These are phyloP conservation scores for Apotomis capreana DNA, from an alignment of 2,888 invertebrate genomes.

Conservation along the genomic window DNA sequence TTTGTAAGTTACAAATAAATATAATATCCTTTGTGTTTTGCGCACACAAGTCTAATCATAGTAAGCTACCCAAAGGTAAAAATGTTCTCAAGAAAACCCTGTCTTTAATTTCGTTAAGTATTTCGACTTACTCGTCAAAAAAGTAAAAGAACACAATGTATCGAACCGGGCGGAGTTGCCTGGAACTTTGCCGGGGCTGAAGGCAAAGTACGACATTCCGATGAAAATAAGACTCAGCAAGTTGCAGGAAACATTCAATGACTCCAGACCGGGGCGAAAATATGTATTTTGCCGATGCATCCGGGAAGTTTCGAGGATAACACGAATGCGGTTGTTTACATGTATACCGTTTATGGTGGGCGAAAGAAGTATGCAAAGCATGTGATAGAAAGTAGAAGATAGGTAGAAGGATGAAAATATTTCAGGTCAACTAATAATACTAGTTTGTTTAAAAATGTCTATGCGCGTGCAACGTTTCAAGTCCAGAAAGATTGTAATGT, in stretches of 20 bases:
- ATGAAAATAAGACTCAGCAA: slow-evolving; percentile 67
- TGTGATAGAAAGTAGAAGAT: not conserved
- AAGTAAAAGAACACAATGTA: slow-evolving; percentile 31
- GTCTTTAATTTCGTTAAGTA: slow-evolving; percentile 19
- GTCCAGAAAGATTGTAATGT: too few species aligned
- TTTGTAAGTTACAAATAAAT: too few species aligned
- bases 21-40: too few species aligned
- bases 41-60: too few species aligned
- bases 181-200: slow-evolving; percentile 31
- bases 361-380: not conserved
- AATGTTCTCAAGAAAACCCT: too few species aligned
- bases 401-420: too few species aligned
- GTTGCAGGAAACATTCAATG: slow-evolving; percentile 65
- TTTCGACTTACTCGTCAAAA: slow-evolving; percentile 9
- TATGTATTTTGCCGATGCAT: slow-evolving; percentile 58
- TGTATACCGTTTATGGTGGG: slow-evolving; percentile 3
- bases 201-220: slow-evolving; percentile 63
- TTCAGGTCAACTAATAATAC: not conserved
- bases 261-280: slow-evolving; percentile 47
- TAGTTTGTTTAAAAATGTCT: too few species aligned
- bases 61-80: too few species aligned
- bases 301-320: slow-evolving; percentile 47
- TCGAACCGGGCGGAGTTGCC: slow-evolving; percentile 32
- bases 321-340: slow-evolving; percentile 31
- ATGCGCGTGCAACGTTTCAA: too few species aligned